Conservation (phyloP, 30 jellyfish, hydroid and myxozoan genomes). For the Hydractinia symbiolongicarpus region DNA sequence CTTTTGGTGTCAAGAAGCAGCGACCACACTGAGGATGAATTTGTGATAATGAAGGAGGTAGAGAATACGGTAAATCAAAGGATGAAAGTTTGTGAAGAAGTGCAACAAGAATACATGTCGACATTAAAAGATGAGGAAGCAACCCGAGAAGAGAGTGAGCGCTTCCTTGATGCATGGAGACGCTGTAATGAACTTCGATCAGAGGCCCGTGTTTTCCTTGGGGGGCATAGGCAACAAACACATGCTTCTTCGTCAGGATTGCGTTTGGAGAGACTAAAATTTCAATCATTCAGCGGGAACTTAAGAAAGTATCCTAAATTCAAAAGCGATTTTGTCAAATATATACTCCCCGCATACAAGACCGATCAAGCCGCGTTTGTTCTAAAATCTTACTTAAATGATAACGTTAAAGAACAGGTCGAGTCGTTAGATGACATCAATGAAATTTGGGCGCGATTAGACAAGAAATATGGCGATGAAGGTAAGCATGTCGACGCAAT, state of each 20-base stretch:
- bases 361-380: slow-evolving; percentile 17
- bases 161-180: neutral
- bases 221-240: neutral
- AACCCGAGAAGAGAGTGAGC: neutral
- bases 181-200: too few species aligned
- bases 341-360: neutral
- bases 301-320: slow-evolving; percentile 19
- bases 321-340: slow-evolving; percentile 16
- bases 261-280: slow-evolving; percentile 9
- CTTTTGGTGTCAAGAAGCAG: neutral
- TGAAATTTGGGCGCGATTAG: slow-evolving; percentile 55
- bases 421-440: slow-evolving; percentile 28
- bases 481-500: slow-evolving; percentile 46
- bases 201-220: too few species aligned
- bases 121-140: neutral
- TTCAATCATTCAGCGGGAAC: slow-evolving; percentile 14
- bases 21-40: neutral
- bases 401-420: neutral
- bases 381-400: slow-evolving; percentile 9
- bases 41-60: neutral
- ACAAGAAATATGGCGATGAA: slow-evolving; percentile 66
- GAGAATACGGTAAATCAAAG: neutral
- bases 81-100: neutral
- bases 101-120: neutral
- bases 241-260: neutral